Conservation (phyloP, 2,888 invertebrate species). For the Chaitophorus viminalis region DNA sequence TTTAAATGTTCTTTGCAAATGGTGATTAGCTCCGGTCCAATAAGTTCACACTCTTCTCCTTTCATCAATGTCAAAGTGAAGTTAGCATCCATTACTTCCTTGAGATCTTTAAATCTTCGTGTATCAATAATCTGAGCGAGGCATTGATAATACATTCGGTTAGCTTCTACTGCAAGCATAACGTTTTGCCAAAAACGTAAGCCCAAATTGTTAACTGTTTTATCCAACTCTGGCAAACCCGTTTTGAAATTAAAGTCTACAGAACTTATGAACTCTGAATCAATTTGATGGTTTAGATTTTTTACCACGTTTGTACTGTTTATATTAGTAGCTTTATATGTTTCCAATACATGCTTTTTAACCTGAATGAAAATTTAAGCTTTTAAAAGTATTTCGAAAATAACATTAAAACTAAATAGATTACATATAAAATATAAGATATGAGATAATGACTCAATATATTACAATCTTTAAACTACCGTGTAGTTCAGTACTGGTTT, state of each 20-base stretch:
- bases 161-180: not conserved
- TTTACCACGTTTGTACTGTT: not conserved
- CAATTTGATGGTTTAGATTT: not conserved
- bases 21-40: not conserved
- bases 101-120: not conserved
- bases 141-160: not conserved
- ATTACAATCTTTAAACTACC: no score
- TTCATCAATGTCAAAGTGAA: not conserved
- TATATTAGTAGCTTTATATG: no score
- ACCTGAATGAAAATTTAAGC: conserved; percentile 6
- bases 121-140: not conserved
- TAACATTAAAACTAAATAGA: not conserved
- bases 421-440: not conserved
- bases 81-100: not conserved
- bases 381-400: not conserved
- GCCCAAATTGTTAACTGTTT: not conserved
- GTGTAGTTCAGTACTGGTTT: no score
- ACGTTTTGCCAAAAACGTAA: conserved; percentile 18
- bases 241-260: not conserved
- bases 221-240: not conserved
- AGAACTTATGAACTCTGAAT: not conserved
- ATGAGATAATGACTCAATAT: no score
- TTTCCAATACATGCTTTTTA: conserved; percentile 21
- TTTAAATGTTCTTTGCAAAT: not conserved
- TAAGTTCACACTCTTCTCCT: not conserved